Evolutionary conservation across 2,113 vertebrate species (phyloP), one percentile per base, ranked within the genome.

Genomic region (Thamnaconus septentrionalis): DNA sequence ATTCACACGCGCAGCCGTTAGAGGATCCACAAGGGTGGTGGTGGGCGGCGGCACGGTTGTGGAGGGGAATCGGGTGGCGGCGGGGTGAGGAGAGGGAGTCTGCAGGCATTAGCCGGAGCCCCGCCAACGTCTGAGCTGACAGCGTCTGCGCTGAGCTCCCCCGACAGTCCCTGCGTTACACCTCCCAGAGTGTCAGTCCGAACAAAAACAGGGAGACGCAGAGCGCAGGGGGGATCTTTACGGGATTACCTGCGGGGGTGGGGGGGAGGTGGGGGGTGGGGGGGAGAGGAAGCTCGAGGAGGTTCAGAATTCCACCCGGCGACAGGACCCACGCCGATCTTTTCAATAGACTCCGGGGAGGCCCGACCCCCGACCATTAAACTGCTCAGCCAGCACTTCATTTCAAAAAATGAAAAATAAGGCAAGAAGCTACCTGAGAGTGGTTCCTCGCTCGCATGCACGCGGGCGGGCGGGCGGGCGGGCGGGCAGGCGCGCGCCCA

Each of bases 341-440:
- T 82, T 72, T 78, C 72, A 61, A 43, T 71, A 74, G 78, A 83
- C 85, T 80, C 77, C 39, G 7, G 78, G 84, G 84, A 79, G 78
- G 81, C 73, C 76, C 62, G 59, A 69, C 60, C 81, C 80, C 69
- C 70, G 83, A 80, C 85, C 83, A 86, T 84, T 90, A 87, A 84
- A 86, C 80, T 82, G 86, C 85, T 82, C 86, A 87, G 83, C 83
- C 86, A 84, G 82, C 87, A 85, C 81, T 90, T 84, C 76, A 84
- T 82, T 81, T 84, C 58, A 80, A 85, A 83, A 85, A 75, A 83
- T 75, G 79, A 83, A 83, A 86, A 86, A 87, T 85, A 67, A 76
- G 69, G 79, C 81, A 70, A 86, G 80, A 70, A 85, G 80, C 75
- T 77, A 76, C 82, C 76, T 86, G 73, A 78, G 88, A 87, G 83